These are phyloP conservation scores for Pogonophryne albipinna DNA, from an alignment of 2,797 vertebrate species.

Conservation along the genomic window DNA sequence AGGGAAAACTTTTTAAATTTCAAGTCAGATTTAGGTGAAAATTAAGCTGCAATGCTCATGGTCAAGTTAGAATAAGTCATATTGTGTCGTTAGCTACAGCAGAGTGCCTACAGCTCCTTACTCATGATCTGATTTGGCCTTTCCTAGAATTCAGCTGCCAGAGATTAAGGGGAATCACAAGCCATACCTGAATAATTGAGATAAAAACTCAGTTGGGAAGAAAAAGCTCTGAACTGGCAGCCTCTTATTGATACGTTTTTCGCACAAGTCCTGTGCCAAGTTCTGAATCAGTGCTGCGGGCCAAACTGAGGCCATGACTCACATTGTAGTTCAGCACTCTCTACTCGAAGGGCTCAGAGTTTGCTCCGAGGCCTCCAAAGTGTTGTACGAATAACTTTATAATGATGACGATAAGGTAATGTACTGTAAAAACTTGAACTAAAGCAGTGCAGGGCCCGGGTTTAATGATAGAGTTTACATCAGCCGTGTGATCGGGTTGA, in stretches of 20 bases:
- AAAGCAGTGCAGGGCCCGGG: background rate
- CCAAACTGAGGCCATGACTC: conserved; percentile 48
- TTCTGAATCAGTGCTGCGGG: conserved; percentile 48
- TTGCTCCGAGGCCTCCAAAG: conserved; percentile 33
- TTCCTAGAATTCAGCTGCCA: conserved; percentile 47
- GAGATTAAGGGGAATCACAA: conserved; percentile 49
- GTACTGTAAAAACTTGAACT: conserved; percentile 45
- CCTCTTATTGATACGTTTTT: conserved; percentile 59
- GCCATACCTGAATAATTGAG: conserved; percentile 70
- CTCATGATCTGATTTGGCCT: conserved; percentile 57
- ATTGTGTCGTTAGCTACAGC: conserved; percentile 34
- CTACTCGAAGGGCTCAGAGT: background rate
- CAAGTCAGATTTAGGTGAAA: conserved; percentile 12
- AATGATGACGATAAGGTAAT: conserved; percentile 54
- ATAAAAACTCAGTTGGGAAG: conserved; percentile 39
- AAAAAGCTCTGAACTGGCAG: conserved; percentile 48
- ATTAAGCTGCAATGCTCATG: conserved; percentile 15
- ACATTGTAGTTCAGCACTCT: conserved; percentile 30
- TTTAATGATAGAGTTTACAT: conserved; percentile 42
- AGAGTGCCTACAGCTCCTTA: conserved; percentile 16
- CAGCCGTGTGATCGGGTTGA: background rate
- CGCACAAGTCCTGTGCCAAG: conserved; percentile 39
- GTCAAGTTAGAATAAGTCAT: conserved; percentile 37
- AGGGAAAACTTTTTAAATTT: conserved; percentile 29
- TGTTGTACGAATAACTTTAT: conserved; percentile 42